These are phyloP conservation scores for Euphydryas editha DNA, from an alignment of 2,888 invertebrate species.

Conservation along the genomic window DNA sequence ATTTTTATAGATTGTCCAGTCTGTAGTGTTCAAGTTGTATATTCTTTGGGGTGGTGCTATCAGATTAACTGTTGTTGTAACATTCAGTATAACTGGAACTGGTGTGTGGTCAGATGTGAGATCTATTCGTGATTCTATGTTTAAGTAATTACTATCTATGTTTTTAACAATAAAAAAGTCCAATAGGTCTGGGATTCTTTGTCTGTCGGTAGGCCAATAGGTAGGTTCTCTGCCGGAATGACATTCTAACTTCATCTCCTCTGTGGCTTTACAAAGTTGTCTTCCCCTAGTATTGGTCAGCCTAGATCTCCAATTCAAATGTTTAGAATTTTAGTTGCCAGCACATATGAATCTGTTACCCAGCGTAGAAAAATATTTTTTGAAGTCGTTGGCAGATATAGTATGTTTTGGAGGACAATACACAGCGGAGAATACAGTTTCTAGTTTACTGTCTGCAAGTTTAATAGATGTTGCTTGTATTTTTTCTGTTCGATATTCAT, in stretches of 20 bases:
- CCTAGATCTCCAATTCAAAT: constrained; percentile 19
- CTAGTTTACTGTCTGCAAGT: constrained; percentile 2
- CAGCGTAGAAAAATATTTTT: constrained; percentile 6
- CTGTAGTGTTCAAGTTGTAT: constrained; percentile 29
- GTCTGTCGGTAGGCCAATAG: constrained; percentile 40
- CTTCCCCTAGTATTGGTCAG: constrained; percentile 21
- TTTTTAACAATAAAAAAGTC: constrained; percentile 39
- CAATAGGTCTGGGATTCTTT: constrained; percentile 38
- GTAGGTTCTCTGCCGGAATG: constrained; percentile 38
- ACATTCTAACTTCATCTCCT: constrained; percentile 12
- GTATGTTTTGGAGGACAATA: constrained; percentile 18
- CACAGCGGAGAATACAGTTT: constrained; percentile 5
- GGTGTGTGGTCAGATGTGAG: constrained; percentile 39
- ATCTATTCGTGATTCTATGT: constrained; percentile 34
- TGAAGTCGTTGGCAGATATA: background rate
- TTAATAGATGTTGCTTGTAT: constrained; percentile 20
- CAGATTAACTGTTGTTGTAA: constrained; percentile 13
- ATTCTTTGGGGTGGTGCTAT: constrained; percentile 8
- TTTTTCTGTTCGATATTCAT: background rate
- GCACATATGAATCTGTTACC: constrained; percentile 23
- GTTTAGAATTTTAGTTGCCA: constrained; percentile 22
- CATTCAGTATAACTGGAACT: constrained; percentile 35
- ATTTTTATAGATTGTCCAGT: constrained; percentile 38
- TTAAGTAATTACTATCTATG: constrained; percentile 17
- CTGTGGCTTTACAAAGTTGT: constrained; percentile 9